These are phyloP conservation scores for Acronicta psi DNA, from an alignment of 2,888 invertebrate species.

Conservation along the genomic window DNA sequence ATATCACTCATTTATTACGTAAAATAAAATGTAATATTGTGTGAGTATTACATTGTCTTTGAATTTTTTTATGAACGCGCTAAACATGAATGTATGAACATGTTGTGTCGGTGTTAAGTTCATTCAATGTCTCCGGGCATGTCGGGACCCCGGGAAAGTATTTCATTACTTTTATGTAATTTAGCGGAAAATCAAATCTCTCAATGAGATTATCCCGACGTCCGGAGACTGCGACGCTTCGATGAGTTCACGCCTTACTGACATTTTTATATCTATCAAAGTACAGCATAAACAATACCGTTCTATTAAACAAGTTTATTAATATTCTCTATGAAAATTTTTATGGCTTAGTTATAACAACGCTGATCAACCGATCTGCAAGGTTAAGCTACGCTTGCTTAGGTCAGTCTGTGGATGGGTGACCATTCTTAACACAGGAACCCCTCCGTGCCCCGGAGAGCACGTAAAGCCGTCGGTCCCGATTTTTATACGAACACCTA, in stretches of 20 bases:
- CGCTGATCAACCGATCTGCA: too few species aligned
- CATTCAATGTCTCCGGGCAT: constrained; percentile 66
- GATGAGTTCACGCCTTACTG: constrained; percentile 65
- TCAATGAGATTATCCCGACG: constrained; percentile 84
- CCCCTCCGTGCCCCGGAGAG: too few species aligned
- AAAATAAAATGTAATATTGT: background rate
- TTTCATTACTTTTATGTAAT: constrained; percentile 88
- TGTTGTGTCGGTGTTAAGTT: constrained; percentile 62
- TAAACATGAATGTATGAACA: constrained; percentile 39
- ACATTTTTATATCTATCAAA: constrained; percentile 51
- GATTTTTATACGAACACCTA: too few species aligned
- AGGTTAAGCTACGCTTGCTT: too few species aligned
- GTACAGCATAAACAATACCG: constrained; percentile 1
- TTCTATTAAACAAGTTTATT: too few species aligned
- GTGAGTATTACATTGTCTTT: background rate
- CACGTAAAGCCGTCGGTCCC: too few species aligned
- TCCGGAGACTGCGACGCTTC: constrained; percentile 66
- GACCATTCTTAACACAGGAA: too few species aligned
- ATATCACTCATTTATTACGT: background rate
- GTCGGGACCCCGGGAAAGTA: constrained; percentile 74
- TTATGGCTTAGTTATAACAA: too few species aligned
- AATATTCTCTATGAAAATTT: too few species aligned
- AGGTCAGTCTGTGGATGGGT: too few species aligned
- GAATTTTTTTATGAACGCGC: constrained; percentile 14
- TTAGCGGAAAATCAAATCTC: constrained; percentile 88